Evolutionary conservation across 2,113 vertebrate genomes (phyloP).

Genomic region (Xyrauchen texanus): DNA sequence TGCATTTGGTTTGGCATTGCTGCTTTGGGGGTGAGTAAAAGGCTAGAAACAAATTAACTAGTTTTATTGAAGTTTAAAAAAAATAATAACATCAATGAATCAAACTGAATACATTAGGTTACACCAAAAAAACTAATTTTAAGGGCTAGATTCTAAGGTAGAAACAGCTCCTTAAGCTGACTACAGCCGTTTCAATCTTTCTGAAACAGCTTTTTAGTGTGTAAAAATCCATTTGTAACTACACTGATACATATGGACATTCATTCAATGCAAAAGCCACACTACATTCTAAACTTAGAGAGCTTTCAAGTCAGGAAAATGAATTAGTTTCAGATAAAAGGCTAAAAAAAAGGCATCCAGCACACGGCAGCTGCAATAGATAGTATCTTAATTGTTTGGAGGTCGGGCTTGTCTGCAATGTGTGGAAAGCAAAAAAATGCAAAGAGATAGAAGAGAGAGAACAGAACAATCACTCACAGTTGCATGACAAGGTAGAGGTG

Average conservation of each 20-base stretch:
- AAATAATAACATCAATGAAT: too few species aligned
- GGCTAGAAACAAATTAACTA: neutral
- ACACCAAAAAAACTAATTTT: too few species aligned
- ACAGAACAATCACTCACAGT: conserved; percentile 82
- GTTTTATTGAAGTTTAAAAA: too few species aligned
- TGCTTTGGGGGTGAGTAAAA: neutral
- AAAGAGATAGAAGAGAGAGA: neutral
- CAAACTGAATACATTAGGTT: too few species aligned
- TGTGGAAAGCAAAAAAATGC: neutral
- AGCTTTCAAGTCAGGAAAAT: conserved; percentile 29
- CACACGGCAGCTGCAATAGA: conserved; percentile 18
- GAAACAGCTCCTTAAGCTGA: too few species aligned
- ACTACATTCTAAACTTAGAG: neutral
- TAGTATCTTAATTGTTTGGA: conserved; percentile 35
- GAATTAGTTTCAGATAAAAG: conserved; percentile 13
- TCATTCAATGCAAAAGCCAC: neutral
- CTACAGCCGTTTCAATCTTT: too few species aligned
- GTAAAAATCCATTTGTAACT: too few species aligned
- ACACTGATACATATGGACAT: neutral
- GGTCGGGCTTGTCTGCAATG: neutral
- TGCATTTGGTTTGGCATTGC: neutral
- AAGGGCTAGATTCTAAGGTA: too few species aligned
- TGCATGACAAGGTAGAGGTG: conserved; percentile 99
- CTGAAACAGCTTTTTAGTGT: too few species aligned
- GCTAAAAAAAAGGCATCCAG: conserved; percentile 47